These are phyloP conservation scores for Diglossa brunneiventris DNA, from an alignment of 2,113 vertebrate species.

Conservation along the genomic window DNA sequence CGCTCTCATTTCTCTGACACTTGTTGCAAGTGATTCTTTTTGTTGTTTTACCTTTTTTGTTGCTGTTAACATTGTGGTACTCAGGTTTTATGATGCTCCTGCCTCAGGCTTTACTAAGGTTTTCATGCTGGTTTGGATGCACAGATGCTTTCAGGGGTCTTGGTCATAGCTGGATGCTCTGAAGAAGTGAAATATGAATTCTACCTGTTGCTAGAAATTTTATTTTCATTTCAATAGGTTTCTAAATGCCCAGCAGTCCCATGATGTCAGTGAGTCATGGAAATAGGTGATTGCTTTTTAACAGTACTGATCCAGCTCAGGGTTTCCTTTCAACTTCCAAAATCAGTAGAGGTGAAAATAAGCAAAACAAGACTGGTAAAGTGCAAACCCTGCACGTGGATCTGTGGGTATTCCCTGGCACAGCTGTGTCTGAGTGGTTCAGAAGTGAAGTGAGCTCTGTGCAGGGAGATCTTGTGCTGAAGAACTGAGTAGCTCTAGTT, in stretches of 20 bases:
- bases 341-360: neutral
- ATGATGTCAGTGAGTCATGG: neutral
- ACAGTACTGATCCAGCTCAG: neutral
- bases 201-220: neutral
- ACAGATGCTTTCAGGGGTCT: neutral
- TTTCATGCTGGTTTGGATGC: neutral
- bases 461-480: fast-evolving
- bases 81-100: neutral
- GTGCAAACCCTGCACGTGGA: neutral
- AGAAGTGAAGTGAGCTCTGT: neutral
- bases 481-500: neutral
- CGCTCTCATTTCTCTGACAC: neutral
- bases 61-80: neutral
- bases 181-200: neutral
- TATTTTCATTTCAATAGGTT: neutral
- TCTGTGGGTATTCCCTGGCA: neutral
- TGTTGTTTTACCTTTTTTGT: neutral
- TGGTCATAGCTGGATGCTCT: neutral
- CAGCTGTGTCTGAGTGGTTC: neutral
- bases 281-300: neutral
- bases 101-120: neutral
- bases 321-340: neutral
- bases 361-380: neutral
- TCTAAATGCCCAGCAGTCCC: neutral
- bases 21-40: neutral